These are phyloP conservation scores for Decapterus maruadsi DNA, from an alignment of 2,797 vertebrate species.

Conservation along the genomic window DNA sequence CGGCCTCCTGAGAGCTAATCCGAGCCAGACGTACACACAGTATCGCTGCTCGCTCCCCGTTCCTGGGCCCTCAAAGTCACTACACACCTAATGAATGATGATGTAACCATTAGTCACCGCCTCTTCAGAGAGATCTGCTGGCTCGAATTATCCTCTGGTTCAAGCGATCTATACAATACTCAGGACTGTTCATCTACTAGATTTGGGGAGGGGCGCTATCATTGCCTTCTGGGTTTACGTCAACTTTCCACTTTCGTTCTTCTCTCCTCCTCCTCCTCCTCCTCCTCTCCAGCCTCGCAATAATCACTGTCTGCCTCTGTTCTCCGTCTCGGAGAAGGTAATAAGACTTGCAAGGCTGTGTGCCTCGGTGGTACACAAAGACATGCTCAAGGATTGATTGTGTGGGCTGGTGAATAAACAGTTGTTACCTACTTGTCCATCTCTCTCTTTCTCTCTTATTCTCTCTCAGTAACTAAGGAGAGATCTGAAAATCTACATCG, in stretches of 20 bases:
- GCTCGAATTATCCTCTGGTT: slow-evolving; percentile 53
- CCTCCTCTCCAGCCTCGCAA: slow-evolving; percentile 25
- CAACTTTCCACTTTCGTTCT: slow-evolving; percentile 59
- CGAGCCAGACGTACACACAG: slow-evolving; percentile 23
- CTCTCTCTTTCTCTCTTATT: slow-evolving; percentile 45
- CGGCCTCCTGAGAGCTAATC: slow-evolving; percentile 40
- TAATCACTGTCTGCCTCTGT: slow-evolving; percentile 54
- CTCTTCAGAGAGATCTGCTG: slow-evolving; percentile 39
- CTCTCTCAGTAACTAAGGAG: slow-evolving; percentile 46
- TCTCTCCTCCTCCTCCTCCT: slow-evolving; percentile 33
- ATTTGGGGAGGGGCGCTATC: slow-evolving; percentile 31
- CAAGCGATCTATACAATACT: slow-evolving; percentile 59
- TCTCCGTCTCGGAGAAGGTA: slow-evolving; percentile 61
- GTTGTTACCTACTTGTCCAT: slow-evolving; percentile 65
- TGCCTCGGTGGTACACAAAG: slow-evolving; percentile 62
- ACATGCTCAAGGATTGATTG: slow-evolving; percentile 65
- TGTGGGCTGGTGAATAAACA: slow-evolving; percentile 75
- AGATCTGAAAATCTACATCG: slow-evolving; percentile 57
- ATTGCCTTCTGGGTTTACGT: slow-evolving; percentile 50
- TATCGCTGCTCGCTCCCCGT: slow-evolving; percentile 27
- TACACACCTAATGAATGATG: slow-evolving; percentile 39
- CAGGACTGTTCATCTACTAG: slow-evolving; percentile 18
- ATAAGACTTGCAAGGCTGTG: slow-evolving; percentile 67
- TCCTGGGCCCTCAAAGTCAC: slow-evolving; percentile 42
- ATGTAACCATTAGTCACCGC: slow-evolving; percentile 55